These are phyloP conservation scores for Coelopa pilipes DNA, from an alignment of 2,888 invertebrate species.

Conservation along the genomic window DNA sequence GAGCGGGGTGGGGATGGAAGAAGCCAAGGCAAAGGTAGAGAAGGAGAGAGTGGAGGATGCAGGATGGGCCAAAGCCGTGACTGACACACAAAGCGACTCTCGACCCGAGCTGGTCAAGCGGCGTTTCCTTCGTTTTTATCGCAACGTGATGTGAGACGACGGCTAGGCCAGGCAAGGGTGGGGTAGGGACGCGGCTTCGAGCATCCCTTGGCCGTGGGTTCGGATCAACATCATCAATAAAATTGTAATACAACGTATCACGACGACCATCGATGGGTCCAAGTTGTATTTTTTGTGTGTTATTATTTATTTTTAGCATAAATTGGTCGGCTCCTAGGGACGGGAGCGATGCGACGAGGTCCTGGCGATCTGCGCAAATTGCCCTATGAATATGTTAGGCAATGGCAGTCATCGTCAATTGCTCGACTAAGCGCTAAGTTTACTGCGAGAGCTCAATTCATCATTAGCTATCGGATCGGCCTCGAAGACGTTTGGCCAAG, in stretches of 20 bases:
- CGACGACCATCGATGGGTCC: too few species aligned
- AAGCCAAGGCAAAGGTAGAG: not conserved
- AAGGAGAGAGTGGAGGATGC: too few species aligned
- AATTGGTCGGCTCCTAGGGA: not conserved
- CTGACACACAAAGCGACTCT: too few species aligned
- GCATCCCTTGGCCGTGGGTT: not conserved
- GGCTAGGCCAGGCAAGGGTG: not conserved
- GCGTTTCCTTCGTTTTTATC: too few species aligned
- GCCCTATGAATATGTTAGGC: constrained; percentile 21
- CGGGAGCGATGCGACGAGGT: not conserved
- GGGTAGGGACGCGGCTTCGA: not conserved
- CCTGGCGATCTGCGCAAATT: constrained; percentile 3
- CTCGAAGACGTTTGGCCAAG: too few species aligned
- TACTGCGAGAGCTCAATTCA: too few species aligned
- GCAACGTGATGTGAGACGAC: too few species aligned
- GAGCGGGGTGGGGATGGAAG: not conserved
- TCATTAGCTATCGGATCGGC: too few species aligned
- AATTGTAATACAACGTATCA: not conserved
- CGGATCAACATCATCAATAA: not conserved
- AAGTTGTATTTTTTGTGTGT: too few species aligned
- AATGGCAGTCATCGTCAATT: not conserved
- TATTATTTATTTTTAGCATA: constrained; percentile 6
- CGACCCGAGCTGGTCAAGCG: too few species aligned
- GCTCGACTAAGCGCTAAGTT: too few species aligned
- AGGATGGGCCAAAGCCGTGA: too few species aligned